phyloP scores from a whole-genome alignment of 2,113 vertebrate species.

The Brachypteracias leptosomus region DNA sequence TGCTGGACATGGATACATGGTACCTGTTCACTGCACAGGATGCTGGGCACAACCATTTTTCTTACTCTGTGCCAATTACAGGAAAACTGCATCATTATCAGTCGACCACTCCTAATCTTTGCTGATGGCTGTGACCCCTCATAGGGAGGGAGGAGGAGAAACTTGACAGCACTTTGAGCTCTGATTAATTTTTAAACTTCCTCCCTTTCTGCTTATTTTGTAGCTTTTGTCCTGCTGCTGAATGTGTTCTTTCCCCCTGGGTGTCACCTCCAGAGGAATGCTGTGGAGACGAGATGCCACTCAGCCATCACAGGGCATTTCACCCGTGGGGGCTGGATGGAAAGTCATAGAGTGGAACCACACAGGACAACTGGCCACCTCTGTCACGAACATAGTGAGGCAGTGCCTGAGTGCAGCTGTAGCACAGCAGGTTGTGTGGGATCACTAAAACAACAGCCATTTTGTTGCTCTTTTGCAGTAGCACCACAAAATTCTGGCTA shows the following conservation, averaged over 20 bases:
- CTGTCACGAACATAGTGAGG: neutral
- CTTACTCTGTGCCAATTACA: neutral
- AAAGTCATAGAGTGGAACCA: neutral
- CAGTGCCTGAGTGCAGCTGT: neutral
- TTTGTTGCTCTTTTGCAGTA: neutral
- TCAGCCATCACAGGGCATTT: neutral
- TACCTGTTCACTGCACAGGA: too few relatives aligned
- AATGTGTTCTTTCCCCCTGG: neutral
- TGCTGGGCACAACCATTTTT: neutral
- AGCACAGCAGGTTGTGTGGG: neutral
- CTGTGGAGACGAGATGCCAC: neutral
- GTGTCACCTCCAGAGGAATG: neutral
- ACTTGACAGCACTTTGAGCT: neutral
- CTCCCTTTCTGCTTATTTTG: conserved; percentile 38
- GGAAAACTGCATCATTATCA: neutral
- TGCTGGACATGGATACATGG: neutral
- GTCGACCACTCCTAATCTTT: neutral
- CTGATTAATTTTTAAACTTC: conserved; percentile 68
- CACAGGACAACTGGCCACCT: neutral
- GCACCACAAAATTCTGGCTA: neutral
- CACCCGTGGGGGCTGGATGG: neutral
- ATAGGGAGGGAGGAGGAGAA: neutral
- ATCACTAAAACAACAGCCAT: neutral
- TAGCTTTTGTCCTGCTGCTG: conserved; percentile 15
- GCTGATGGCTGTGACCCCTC: neutral